Conservation (phyloP, 2,797 vertebrate species). For the Poliocrania exsul region DNA sequence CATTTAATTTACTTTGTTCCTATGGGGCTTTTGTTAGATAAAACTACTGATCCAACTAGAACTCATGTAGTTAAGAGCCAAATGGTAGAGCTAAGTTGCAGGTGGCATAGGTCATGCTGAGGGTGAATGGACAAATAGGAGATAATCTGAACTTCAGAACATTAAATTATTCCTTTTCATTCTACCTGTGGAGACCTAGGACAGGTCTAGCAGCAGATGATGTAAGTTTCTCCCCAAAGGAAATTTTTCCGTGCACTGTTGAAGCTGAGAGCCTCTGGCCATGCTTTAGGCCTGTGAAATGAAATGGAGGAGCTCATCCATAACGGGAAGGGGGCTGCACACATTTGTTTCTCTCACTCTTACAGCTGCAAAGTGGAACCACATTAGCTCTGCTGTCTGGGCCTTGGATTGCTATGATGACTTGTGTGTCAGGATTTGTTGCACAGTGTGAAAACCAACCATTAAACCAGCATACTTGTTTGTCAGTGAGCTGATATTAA, state of each 20-base stretch:
- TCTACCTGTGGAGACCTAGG: background rate
- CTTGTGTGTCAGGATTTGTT: slow-evolving; percentile 39
- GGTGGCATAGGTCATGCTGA: background rate
- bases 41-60: background rate
- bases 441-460: background rate
- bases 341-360: background rate
- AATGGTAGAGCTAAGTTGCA: background rate
- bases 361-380: background rate
- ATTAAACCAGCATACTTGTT: slow-evolving; percentile 13
- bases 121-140: background rate
- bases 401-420: background rate
- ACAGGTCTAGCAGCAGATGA: background rate
- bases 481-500: slow-evolving; percentile 53
- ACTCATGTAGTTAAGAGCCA: background rate
- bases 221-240: background rate
- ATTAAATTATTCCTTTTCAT: background rate
- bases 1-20: background rate
- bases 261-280: background rate
- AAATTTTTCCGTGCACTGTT: background rate
- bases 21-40: background rate
- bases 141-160: background rate
- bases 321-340: background rate
- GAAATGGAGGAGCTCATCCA: background rate
- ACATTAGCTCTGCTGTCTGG: background rate
- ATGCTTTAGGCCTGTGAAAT: background rate